Conservation (phyloP, 2,888 invertebrate species). For the Pseudeuparius sepicola region DNA sequence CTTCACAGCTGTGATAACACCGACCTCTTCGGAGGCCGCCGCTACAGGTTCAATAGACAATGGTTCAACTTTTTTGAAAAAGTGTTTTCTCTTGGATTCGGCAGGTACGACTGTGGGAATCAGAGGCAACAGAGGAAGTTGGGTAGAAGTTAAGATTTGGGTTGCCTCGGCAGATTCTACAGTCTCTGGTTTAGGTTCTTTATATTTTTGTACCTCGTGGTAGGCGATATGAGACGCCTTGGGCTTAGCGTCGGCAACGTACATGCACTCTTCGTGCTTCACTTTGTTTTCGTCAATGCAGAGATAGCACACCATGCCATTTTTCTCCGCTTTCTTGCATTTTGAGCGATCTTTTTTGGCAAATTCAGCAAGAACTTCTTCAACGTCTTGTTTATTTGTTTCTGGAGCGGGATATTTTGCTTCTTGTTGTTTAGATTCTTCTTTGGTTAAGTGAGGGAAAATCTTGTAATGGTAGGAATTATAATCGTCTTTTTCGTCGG, state of each 20-base stretch:
- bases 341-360: conserved; percentile 60
- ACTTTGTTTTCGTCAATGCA: conserved; percentile 59
- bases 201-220: conserved; percentile 54
- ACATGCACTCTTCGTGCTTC: conserved; percentile 72
- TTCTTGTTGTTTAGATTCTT: conserved; percentile 36
- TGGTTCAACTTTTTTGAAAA: conserved; percentile 22
- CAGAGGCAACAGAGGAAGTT: conserved; percentile 10
- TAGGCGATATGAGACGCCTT: conserved; percentile 55
- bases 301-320: conserved; percentile 68
- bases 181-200: conserved; percentile 36
- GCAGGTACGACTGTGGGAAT: conserved; percentile 14
- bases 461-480: conserved; percentile 40
- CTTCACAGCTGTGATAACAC: conserved; percentile 23
- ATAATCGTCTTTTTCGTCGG: conserved; percentile 40
- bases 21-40: conserved; percentile 25
- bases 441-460: conserved; percentile 37
- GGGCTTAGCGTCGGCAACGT: conserved; percentile 58
- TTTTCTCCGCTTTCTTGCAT: conserved; percentile 60
- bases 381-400: conserved; percentile 33
- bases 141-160: conserved; percentile 15
- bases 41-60: conserved; percentile 26
- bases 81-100: conserved; percentile 21
- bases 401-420: conserved; percentile 24
- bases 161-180: conserved; percentile 19
- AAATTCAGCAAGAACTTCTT: conserved; percentile 51